Conservation (phyloP, 2,888 invertebrate species). For the Acleris literana region DNA sequence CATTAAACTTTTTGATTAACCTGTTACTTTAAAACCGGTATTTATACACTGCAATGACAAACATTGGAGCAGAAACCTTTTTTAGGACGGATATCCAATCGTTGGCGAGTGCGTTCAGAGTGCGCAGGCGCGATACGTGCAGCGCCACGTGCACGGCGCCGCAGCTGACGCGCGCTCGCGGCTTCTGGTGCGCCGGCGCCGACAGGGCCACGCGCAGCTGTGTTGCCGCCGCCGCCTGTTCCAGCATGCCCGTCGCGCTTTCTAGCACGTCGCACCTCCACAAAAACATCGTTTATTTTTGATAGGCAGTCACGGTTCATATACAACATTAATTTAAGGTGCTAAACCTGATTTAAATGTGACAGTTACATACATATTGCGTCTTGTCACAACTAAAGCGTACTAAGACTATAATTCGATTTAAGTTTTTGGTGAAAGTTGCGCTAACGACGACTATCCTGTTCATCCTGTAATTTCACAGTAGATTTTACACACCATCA, state of each 20-base stretch:
- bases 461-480: no score
- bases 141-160: slow-evolving; percentile 51
- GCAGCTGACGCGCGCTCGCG: slow-evolving; percentile 49
- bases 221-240: slow-evolving; percentile 56
- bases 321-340: neutral
- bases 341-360: no score
- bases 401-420: no score
- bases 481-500: no score
- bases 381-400: no score
- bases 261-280: slow-evolving; percentile 72
- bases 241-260: slow-evolving; percentile 65
- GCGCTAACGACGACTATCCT: no score
- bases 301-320: neutral
- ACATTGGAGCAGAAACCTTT: slow-evolving; percentile 42
- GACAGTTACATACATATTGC: no score
- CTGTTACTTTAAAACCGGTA: no score
- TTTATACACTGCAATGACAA: no score
- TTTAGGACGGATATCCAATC: slow-evolving; percentile 57
- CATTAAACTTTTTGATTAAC: no score
- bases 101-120: slow-evolving; percentile 53
- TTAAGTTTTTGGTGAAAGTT: no score
- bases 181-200: neutral
- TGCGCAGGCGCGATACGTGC: slow-evolving; percentile 59
- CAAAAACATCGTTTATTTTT: neutral
- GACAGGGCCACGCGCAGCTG: slow-evolving; percentile 51